Percentiles rank a stretch among this genome's conserved stretches.
phyloP scores from a whole-genome alignment of 2,888 invertebrate genomes.

The Dryobota labecula region DNA sequence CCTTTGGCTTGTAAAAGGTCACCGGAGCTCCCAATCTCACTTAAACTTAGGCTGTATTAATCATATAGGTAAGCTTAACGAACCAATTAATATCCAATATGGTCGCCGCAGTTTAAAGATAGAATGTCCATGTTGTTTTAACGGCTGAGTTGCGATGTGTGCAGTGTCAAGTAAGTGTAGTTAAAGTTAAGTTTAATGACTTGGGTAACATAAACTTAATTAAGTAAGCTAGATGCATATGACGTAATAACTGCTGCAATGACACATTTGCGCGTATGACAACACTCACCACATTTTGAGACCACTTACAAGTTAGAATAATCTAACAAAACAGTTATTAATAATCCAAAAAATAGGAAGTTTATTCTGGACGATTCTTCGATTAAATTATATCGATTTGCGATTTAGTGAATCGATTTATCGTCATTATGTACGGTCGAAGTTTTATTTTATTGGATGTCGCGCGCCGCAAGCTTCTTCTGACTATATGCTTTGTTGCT shows the following conservation, averaged over 20 bases:
- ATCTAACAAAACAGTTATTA: conserved; percentile 21
- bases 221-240: neutral
- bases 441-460: conserved; percentile 40
- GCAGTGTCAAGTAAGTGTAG: conserved; percentile 13
- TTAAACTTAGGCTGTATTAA: conserved; percentile 6
- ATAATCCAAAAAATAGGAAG: conserved; percentile 30
- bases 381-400: conserved; percentile 55
- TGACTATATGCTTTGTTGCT: conserved; percentile 23
- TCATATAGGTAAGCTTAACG: conserved; percentile 24
- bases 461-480: conserved; percentile 24
- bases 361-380: conserved; percentile 49
- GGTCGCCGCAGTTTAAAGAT: conserved; percentile 4
- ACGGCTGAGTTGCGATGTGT: conserved; percentile 27
- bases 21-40: conserved; percentile 32
- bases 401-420: conserved; percentile 57
- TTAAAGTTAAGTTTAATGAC: conserved; percentile 42
- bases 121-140: conserved; percentile 26
- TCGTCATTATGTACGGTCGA: conserved; percentile 37
- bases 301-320: conserved; percentile 8
- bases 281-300: neutral
- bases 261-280: conserved; percentile 13
- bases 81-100: conserved; percentile 43
- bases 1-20: conserved; percentile 6
- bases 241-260: conserved; percentile 15
- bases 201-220: conserved; percentile 20